Evolutionary conservation across 1,140 invertebrate species (phyloP).

Genomic region (Anastatus disparis): DNA sequence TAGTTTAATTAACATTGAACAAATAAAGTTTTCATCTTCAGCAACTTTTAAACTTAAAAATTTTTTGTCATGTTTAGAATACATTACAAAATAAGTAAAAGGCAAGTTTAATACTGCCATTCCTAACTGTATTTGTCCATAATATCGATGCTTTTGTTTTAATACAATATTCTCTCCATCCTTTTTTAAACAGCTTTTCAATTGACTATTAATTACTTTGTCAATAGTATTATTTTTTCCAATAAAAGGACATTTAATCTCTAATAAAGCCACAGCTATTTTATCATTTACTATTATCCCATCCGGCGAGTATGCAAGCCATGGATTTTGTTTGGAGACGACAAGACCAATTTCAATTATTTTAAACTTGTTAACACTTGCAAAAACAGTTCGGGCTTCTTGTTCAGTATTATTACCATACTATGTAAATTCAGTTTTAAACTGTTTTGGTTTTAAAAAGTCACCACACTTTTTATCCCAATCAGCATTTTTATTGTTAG

Average conservation of each 20-base stretch:
- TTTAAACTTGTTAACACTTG: neutral
- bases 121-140: slow-evolving; percentile 43
- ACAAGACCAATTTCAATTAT: slow-evolving; percentile 33
- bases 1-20: too few species aligned
- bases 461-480: slow-evolving; percentile 27
- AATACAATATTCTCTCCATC: slow-evolving; percentile 18
- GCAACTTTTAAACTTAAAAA: too few species aligned
- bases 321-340: slow-evolving; percentile 30
- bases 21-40: too few species aligned
- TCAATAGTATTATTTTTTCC: neutral
- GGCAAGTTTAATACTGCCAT: slow-evolving; percentile 41
- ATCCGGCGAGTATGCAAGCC: slow-evolving; percentile 39
- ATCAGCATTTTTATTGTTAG: slow-evolving; percentile 6
- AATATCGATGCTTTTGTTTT: slow-evolving; percentile 38
- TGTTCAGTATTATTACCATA: slow-evolving; percentile 30
- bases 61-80: slow-evolving; percentile 29
- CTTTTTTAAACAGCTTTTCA: neutral
- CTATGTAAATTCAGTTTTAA: slow-evolving; percentile 5
- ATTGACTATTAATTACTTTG: neutral
- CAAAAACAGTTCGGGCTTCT: slow-evolving; percentile 21
- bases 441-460: slow-evolving; percentile 16
- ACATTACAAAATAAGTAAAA: slow-evolving; percentile 38
- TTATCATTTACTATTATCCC: slow-evolving; percentile 32
- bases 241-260: too few species aligned
- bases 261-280: slow-evolving; percentile 31